Evolutionary conservation across 2,888 invertebrate genomes (phyloP).

Genomic region (Spialia ferax): DNA sequence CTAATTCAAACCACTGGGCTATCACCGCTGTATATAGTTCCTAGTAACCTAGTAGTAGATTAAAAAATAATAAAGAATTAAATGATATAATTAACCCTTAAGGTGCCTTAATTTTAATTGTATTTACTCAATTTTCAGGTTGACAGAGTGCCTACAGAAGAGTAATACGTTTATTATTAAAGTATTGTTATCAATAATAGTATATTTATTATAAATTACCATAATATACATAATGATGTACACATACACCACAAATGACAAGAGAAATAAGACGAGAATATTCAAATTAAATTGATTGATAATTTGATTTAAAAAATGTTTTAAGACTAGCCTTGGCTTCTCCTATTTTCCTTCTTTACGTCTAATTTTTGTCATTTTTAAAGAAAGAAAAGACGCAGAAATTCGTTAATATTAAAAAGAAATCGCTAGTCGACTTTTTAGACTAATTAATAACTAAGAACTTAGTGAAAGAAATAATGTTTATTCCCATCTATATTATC

Average conservation of each 20-base stretch:
- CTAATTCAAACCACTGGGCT: no score
- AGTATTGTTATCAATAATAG: conserved; percentile 25
- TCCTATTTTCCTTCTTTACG: not conserved
- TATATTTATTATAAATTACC: conserved; percentile 10
- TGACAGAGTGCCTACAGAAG: conserved; percentile 24
- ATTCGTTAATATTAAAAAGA: not conserved
- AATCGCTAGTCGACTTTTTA: conserved; percentile 35
- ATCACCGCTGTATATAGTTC: no score
- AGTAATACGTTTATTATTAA: not conserved
- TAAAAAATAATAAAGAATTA: no score
- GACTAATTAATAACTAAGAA: conserved; percentile 29
- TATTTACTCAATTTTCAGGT: conserved; percentile 37
- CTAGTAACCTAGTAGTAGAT: no score
- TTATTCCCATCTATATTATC: conserved; percentile 9
- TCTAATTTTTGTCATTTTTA: not conserved
- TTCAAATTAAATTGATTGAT: not conserved
- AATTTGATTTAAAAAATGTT: not conserved
- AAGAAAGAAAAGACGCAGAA: not conserved
- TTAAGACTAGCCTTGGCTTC: not conserved
- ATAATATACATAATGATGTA: not conserved
- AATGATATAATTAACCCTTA: no score
- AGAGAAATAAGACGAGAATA: not conserved
- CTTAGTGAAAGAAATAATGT: conserved; percentile 14
- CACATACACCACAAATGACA: conserved; percentile 15
- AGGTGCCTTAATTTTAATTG: not conserved